Conservation (phyloP, 2,797 vertebrate genomes). For the Orestias chungarensis region DNA sequence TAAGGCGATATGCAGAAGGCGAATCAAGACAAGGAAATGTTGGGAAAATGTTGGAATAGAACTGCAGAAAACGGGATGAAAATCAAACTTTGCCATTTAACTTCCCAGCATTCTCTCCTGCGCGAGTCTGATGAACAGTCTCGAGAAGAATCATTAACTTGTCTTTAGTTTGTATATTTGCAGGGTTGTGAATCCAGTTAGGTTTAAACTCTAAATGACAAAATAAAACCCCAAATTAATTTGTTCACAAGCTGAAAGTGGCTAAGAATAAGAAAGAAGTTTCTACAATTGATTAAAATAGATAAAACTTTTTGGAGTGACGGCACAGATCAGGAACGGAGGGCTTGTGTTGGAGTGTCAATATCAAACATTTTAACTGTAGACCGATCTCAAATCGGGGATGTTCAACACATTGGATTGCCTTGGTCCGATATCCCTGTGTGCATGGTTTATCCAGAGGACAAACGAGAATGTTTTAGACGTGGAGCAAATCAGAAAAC, state of each 20-base stretch:
- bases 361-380: no score
- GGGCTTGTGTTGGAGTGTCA: no score
- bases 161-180: background rate
- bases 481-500: no score
- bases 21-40: conserved; percentile 15
- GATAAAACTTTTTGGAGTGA: background rate
- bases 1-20: conserved; percentile 42
- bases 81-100: conserved; percentile 1
- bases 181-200: fast-evolving
- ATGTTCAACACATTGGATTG: no score
- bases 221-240: background rate
- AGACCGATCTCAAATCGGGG: no score
- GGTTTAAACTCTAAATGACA: background rate
- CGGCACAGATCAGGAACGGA: no score
- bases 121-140: background rate
- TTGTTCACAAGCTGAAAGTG: background rate
- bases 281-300: no score
- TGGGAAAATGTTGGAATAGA: conserved; percentile 3
- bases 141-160: background rate
- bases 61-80: conserved; percentile 14
- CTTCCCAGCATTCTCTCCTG: conserved; percentile 18
- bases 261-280: no score
- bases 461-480: no score
- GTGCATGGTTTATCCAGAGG: no score
- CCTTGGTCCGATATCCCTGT: no score